Conservation (phyloP, 2,797 vertebrate genomes). For the Siniperca undulata region DNA sequence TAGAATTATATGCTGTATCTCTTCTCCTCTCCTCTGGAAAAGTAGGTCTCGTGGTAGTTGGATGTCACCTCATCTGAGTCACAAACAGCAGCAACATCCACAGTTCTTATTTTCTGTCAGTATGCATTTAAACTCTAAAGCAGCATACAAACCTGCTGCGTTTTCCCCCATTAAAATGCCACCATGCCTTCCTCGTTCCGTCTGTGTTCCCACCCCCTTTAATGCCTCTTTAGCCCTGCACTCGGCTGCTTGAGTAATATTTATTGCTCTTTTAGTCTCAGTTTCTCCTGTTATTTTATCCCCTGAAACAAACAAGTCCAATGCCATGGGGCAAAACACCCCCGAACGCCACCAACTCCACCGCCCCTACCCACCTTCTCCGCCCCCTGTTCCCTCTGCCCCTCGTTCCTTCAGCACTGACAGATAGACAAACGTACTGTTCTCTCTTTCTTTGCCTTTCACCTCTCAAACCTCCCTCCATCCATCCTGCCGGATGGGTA, state of each 20-base stretch:
- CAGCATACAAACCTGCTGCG: slow-evolving; percentile 31
- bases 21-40: slow-evolving; percentile 28
- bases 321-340: slow-evolving; percentile 77
- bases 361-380: slow-evolving; percentile 60
- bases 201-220: slow-evolving; percentile 49
- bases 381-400: slow-evolving; percentile 59
- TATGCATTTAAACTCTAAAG: slow-evolving; percentile 61
- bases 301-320: slow-evolving; percentile 81
- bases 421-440: slow-evolving; percentile 87
- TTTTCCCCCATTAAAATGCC: slow-evolving; percentile 57
- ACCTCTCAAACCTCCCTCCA: slow-evolving; percentile 83
- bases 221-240: slow-evolving; percentile 68
- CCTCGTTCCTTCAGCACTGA: slow-evolving; percentile 79
- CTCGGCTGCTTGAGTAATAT: slow-evolving; percentile 79
- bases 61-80: slow-evolving; percentile 61
- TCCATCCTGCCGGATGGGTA: slow-evolving; percentile 84
- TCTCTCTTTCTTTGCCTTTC: slow-evolving; percentile 86
- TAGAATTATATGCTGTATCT: slow-evolving; percentile 30
- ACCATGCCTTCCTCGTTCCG: slow-evolving; percentile 43
- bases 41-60: slow-evolving; percentile 56
- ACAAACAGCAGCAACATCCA: slow-evolving; percentile 62
- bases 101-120: slow-evolving; percentile 51
- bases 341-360: slow-evolving; percentile 49
- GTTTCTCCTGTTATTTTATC: slow-evolving; percentile 51
- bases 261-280: slow-evolving; percentile 76